These are phyloP conservation scores for Papilio polyxenes DNA, from an alignment of 1,140 invertebrate species.

Conservation along the genomic window DNA sequence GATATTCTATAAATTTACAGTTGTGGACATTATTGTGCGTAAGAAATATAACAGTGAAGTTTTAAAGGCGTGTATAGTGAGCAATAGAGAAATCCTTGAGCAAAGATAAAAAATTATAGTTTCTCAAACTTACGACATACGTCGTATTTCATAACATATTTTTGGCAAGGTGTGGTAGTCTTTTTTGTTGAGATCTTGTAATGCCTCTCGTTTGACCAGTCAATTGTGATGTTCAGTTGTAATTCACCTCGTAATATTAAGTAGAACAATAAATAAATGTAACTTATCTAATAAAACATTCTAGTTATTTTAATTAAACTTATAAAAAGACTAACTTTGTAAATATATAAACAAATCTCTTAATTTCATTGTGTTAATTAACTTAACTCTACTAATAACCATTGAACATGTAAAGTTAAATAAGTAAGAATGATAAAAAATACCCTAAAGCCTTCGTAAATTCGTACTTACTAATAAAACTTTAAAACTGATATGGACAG, in stretches of 20 bases:
- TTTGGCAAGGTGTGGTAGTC: conserved; percentile 64
- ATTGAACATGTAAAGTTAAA: conserved; percentile 3
- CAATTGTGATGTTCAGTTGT: conserved; percentile 51
- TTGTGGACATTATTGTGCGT: neutral
- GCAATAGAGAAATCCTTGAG: conserved; percentile 58
- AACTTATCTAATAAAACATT: conserved; percentile 37
- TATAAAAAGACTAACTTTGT: conserved; percentile 24
- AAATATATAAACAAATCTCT: conserved; percentile 30
- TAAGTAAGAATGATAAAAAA: neutral
- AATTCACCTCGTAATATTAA: conserved; percentile 31
- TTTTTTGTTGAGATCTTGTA: conserved; percentile 61
- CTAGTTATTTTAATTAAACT: conserved; percentile 42
- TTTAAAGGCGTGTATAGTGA: conserved; percentile 50
- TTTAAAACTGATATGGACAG: conserved; percentile 22
- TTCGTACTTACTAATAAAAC: conserved; percentile 29
- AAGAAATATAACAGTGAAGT: neutral
- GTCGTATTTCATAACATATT: conserved; percentile 40
- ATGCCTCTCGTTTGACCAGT: conserved; percentile 57
- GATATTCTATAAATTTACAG: neutral
- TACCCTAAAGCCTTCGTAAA: conserved; percentile 19
- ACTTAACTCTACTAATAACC: conserved; percentile 12
- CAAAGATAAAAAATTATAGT: conserved; percentile 43
- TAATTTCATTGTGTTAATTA: conserved; percentile 11
- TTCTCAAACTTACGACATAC: conserved; percentile 28
- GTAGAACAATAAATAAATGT: conserved; percentile 50